These are phyloP conservation scores for Dryadula phaetusa DNA, from an alignment of 2,888 invertebrate species.

Conservation along the genomic window DNA sequence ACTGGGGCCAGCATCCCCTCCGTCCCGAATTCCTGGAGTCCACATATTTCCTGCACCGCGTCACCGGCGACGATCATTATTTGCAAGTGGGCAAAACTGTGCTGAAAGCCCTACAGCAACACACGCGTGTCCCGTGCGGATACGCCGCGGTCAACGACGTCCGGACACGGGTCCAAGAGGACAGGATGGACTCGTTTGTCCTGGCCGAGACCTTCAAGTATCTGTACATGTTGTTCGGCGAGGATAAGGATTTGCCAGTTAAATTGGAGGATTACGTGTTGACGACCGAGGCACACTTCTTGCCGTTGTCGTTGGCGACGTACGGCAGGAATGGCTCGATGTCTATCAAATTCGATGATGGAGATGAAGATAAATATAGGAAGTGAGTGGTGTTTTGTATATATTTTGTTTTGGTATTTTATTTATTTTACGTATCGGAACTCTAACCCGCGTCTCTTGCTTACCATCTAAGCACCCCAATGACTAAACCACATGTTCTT, in stretches of 20 bases:
- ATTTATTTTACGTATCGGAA: too few relatives aligned
- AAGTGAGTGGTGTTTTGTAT: slow-evolving; percentile 59
- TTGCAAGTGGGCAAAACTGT: slow-evolving; percentile 95
- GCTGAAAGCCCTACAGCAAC: slow-evolving; percentile 93
- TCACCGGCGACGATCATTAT: slow-evolving; percentile 98
- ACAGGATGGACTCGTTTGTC: slow-evolving; percentile 99
- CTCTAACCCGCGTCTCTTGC: too few relatives aligned
- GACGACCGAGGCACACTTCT: slow-evolving; percentile 97
- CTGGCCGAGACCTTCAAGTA: slow-evolving; percentile 99
- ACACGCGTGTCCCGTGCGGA: slow-evolving; percentile 97
- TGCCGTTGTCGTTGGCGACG: slow-evolving; percentile 93
- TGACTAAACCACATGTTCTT: too few relatives aligned
- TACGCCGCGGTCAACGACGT: slow-evolving; percentile 99
- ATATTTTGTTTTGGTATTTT: slow-evolving; percentile 6
- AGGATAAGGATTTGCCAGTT: slow-evolving; percentile 91
- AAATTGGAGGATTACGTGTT: slow-evolving; percentile 94
- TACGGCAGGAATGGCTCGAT: slow-evolving; percentile 81
- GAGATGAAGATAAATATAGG: slow-evolving; percentile 72
- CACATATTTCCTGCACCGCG: slow-evolving; percentile 97
- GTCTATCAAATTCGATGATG: slow-evolving; percentile 75
- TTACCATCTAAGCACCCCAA: too few relatives aligned
- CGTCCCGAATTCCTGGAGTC: slow-evolving; percentile 99
- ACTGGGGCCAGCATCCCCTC: slow-evolving; percentile 99
- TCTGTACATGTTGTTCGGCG: slow-evolving; percentile 95
- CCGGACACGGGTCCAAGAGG: slow-evolving; percentile 94